Base-by-base conservation (phyloP, 1,140 invertebrate genomes). In the Drosophila ohnishii region DNA sequence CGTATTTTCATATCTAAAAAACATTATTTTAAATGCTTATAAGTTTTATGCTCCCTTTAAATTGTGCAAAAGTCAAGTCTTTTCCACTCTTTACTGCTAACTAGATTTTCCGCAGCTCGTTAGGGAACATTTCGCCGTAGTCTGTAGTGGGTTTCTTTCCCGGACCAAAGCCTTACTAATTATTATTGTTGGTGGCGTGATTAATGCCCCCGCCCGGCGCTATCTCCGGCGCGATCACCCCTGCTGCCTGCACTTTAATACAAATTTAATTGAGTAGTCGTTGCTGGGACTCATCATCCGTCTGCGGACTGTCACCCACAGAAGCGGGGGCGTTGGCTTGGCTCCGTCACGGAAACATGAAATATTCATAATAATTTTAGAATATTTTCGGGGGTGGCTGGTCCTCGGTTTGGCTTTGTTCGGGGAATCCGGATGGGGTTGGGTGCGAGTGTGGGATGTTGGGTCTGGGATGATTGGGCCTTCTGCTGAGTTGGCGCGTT, bases 261-360 rank as follows among this genome's bases (percentile, higher is more conserved):
- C 45, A 87, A 86, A 83, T 83, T 83, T 86, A 90, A 90, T 90
- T 90, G 86, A 90, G 82, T 90, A 78, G 73, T 83, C 71, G 76
- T 61, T 70, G 73, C 78, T 44, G 51, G 72, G 45, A 65, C 70
- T 76, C 82, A 81, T 79, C 80, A 81, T 79, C 80, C 70, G 80
- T 25, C 34, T 59, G 66, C 55, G 53, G 42, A 40, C 51, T 78
- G 75, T 62, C 74, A 60, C 30, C 64, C 55, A 80, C 78, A 80
- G 56, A 47, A 58, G 53, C 51, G 77, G 62, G 66, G 59, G 72
- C 35, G 45, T 40, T 80, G 62, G 64, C 78, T 30, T 50, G 45
- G 60, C 42, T 50, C 40, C 42, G 45, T 69, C 74, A 77, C 47
- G 59, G 45, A 60, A 67, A 71, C 70, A 87, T 87, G 64, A 88